Evolutionary conservation across 2,888 invertebrate genomes (phyloP), one percentile per base, ranked within the genome.

Genomic region (Parnassius glacialis): DNA sequence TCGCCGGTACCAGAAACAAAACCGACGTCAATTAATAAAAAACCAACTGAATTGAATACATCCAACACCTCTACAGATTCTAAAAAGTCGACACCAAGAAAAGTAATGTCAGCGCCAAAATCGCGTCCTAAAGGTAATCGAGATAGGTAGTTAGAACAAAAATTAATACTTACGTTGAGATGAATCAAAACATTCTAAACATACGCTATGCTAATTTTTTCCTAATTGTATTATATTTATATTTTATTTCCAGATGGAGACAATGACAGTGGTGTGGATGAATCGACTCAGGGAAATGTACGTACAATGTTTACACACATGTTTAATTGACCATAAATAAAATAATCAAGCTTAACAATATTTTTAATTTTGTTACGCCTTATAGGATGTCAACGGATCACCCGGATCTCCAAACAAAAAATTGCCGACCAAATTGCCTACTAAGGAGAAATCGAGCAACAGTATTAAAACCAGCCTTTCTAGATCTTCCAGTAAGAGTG

Each of bases 191-290:
- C 59, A 61, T 45, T 62, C 53, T 41, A 34, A n/a, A 57, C 34
- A 57, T 52, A 42, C 43, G 50, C 34, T 52, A 9, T 45, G 16
- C 59, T 52, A 41, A 54, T 25, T 42, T 43, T 9, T 41, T 42
- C n/a, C 7, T 7, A n/a, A 9, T 9, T 9, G 2, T 48, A 48
- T 13, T 48, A 0, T 48, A 13, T 13, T 13, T 48, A 9, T 13
- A 13, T 13, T 42, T 20, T 48, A 2, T 44, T 47, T 90, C 69
- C 93, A 96, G 96, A 96, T 90, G 95, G 95, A 47, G 96, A 96
- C 81, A 96, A 96, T 74, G 96, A 96, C 75, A 96, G 95, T 78
- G 96, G 95, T 52, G 95, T 95, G 43, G 96, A 96, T 81, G 96
- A 96, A 83, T 94, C 95, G 63, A 95, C 95, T 60, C 96, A 95